phyloP scores from a whole-genome alignment of 1,140 invertebrate species.

The Drosophila chauvacae region DNA sequence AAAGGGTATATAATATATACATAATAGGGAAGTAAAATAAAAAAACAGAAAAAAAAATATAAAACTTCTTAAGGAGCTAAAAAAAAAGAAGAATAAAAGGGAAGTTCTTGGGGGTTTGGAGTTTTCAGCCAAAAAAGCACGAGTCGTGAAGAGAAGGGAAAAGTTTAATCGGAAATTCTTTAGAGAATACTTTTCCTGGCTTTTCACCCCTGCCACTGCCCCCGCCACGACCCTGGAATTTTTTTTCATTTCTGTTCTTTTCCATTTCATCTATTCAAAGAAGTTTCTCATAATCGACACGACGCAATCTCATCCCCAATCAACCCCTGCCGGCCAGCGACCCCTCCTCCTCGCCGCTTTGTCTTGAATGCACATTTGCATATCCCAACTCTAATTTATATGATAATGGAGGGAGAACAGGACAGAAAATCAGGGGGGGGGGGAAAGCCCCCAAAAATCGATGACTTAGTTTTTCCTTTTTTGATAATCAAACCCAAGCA shows the following conservation, averaged over 20 bases:
- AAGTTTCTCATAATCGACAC: constrained; percentile 48
- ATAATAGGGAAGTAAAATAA: background rate
- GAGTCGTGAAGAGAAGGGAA: constrained; percentile 19
- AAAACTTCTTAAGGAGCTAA: constrained; percentile 6
- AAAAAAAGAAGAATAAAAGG: background rate
- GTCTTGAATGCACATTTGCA: constrained; percentile 62
- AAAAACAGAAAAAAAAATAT: background rate
- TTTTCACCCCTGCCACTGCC: background rate
- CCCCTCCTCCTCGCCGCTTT: background rate
- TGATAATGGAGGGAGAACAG: constrained; percentile 67
- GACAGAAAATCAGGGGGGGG: background rate
- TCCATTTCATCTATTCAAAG: constrained; percentile 48
- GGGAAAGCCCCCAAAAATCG: constrained; percentile 42
- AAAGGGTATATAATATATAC: constrained; percentile 1
- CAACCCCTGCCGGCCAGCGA: constrained; percentile 13
- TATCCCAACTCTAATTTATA: constrained; percentile 78
- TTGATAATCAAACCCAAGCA: constrained; percentile 23
- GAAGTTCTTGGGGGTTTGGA: constrained; percentile 4
- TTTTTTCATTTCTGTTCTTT: constrained; percentile 17
- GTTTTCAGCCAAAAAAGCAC: constrained; percentile 13
- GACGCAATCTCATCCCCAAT: constrained; percentile 26
- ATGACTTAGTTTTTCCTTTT: constrained; percentile 51
- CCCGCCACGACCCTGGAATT: constrained; percentile 7
- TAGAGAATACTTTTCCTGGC: constrained; percentile 34
- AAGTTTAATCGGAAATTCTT: constrained; percentile 50